Evolutionary conservation across 2,797 vertebrate species (phyloP), one percentile per base, ranked within the genome.

Genomic region (Catharus ustulatus): DNA sequence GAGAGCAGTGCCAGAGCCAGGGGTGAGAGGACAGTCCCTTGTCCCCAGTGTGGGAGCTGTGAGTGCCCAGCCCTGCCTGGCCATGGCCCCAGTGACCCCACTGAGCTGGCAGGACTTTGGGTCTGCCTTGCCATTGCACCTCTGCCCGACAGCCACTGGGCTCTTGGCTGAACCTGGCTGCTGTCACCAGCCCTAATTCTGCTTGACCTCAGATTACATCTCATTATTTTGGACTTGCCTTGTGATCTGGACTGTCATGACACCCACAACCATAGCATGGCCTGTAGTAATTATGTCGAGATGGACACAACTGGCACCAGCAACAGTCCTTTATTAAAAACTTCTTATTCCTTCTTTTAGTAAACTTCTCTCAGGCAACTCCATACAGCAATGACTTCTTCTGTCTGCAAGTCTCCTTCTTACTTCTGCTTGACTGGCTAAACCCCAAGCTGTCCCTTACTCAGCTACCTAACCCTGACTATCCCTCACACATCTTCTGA

Each of bases 1-100:
- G 26, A 29, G 20, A 30, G 77, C 59, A 24, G n/a, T 19, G 63
- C 34, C 68, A 46, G 17, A 12, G 2, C 2, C 14, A 3, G 12
- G 3, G 17, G 17, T 10, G 13, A 23, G 21, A 52, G 19, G 15
- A 62, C 12, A 4, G 11, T 15, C n/a, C 62, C 45, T 9, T 11
- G 22, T 55, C n/a, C 51, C 17, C 13, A 6, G 15, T 3, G 4
- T 23, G 21, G 36, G 11, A 55, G 24, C 29, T 13, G 30, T 2
- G 11, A 36, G 62, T 29, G 6, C 66, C 36, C 67, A 63, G 34
- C 48, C 48, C 48, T 49, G 48, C 14, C 69, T 5, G 46, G 34
- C 46, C 8, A 0, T 5, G 23, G 7, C 36, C n/a, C 32, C 77
- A 4, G 29, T 14, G 36, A 15, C 49, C 69, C 49, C 2, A 1